phyloP scores from a whole-genome alignment of 1,140 invertebrate species.

The Andricus grossulariae region DNA sequence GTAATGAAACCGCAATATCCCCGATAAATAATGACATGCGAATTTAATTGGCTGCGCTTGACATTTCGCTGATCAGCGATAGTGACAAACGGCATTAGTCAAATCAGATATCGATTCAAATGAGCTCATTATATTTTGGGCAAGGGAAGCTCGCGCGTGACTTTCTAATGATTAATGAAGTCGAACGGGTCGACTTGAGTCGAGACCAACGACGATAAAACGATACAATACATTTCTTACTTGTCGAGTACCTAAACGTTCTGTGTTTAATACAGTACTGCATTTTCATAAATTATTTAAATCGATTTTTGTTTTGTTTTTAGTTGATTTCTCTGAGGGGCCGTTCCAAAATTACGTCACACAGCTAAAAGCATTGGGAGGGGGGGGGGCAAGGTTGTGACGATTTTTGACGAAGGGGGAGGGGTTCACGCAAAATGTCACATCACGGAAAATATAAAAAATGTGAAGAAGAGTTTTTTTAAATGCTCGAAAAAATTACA shows the following conservation, averaged over 20 bases:
- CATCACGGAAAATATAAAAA: too few relatives aligned
- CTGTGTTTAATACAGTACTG: too few relatives aligned
- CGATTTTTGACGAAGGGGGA: too few relatives aligned
- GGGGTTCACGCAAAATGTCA: too few relatives aligned
- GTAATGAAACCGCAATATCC: slow-evolving; percentile 50
- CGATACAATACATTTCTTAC: slow-evolving; percentile 3
- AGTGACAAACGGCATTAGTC: slow-evolving; percentile 63
- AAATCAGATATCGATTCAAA: slow-evolving; percentile 70
- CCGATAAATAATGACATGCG: slow-evolving; percentile 66
- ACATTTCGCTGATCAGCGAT: slow-evolving; percentile 56
- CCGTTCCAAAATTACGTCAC: too few relatives aligned
- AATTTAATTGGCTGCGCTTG: slow-evolving; percentile 63
- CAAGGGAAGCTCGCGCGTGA: slow-evolving; percentile 57
- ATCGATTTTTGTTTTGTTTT: too few relatives aligned
- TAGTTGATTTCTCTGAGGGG: too few relatives aligned
- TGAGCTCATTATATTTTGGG: slow-evolving; percentile 70
- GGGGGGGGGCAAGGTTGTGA: too few relatives aligned
- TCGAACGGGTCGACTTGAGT: slow-evolving; percentile 35
- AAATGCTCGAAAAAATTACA: too few relatives aligned
- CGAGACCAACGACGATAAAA: slow-evolving; percentile 5
- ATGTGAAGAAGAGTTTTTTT: too few relatives aligned
- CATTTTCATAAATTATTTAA: too few relatives aligned
- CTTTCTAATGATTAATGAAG: slow-evolving; percentile 66
- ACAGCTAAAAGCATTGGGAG: too few relatives aligned
- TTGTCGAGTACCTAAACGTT: neutral